A percentile compares a stretch with the other conserved stretches of the same genome.
These are phyloP conservation scores for Pseudotriccus pelzelni DNA, from an alignment of 2,797 vertebrate species.

Conservation along the genomic window DNA sequence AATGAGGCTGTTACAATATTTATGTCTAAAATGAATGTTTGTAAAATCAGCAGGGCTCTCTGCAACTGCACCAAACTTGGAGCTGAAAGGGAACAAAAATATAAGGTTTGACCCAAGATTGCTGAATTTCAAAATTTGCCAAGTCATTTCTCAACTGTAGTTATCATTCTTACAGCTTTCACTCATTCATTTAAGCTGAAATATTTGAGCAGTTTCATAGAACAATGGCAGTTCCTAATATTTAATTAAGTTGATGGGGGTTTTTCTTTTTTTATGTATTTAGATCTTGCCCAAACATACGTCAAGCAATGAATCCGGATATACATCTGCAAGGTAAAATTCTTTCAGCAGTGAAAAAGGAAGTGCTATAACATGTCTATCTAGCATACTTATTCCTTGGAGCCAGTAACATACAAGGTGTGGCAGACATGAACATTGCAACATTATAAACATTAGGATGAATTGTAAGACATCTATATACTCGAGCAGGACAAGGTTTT, in stretches of 20 bases:
- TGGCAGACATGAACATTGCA: background rate
- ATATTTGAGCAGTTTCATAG: background rate
- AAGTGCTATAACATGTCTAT: background rate
- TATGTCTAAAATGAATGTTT: conserved; percentile 14
- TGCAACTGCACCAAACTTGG: background rate
- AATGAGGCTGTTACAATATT: background rate
- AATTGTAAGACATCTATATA: background rate
- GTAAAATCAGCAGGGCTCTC: conserved; percentile 25
- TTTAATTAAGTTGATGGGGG: background rate
- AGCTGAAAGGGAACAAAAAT: conserved; percentile 5
- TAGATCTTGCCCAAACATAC: conserved; percentile 58
- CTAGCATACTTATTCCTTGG: background rate
- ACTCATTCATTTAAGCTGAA: background rate
- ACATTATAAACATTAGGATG: background rate
- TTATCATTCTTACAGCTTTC: background rate
- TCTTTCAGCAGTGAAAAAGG: background rate
- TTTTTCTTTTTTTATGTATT: background rate
- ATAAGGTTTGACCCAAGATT: background rate
- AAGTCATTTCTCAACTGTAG: background rate
- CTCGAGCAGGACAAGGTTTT: background rate
- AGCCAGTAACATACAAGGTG: background rate
- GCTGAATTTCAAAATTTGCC: background rate
- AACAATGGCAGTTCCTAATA: background rate
- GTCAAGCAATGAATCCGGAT: background rate
- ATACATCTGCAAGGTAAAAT: conserved; percentile 19